A percentile compares a stretch with the other conserved stretches of the same genome.
Conservation (phyloP, 2,113 vertebrate genomes). For the Desmodus rotundus region DNA sequence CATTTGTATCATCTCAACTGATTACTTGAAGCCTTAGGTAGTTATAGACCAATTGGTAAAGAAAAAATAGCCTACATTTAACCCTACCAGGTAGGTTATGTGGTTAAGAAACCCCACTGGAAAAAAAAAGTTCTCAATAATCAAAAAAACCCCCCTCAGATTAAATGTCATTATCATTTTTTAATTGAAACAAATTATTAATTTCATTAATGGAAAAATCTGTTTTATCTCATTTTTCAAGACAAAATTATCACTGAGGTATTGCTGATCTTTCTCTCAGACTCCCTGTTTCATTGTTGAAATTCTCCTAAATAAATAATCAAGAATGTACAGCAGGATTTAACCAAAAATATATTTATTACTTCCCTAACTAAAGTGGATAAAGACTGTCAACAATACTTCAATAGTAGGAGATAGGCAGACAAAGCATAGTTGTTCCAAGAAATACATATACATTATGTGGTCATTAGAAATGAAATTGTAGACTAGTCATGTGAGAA, state of each 20-base stretch:
- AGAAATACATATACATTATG: background rate
- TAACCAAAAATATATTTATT: background rate
- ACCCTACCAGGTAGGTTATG: constrained; percentile 14
- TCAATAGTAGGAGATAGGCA: background rate
- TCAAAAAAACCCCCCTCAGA: constrained; percentile 13
- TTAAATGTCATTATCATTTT: constrained; percentile 33
- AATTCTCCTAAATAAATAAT: constrained; percentile 13
- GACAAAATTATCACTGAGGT: background rate
- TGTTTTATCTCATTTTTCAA: background rate
- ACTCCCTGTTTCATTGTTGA: background rate
- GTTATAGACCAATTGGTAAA: constrained; percentile 48
- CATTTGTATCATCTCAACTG: constrained; percentile 56
- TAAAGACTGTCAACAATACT: background rate
- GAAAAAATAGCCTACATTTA: constrained; percentile 28
- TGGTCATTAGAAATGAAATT: background rate
- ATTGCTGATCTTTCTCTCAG: background rate
- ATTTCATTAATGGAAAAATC: constrained; percentile 23
- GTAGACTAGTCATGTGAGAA: background rate
- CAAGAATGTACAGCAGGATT: background rate
- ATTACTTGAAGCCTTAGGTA: constrained; percentile 56
- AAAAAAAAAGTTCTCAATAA: background rate
- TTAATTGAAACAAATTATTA: background rate
- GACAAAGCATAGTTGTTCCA: background rate
- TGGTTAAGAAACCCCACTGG: constrained; percentile 4
- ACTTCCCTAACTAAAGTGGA: background rate